Evolutionary conservation across 2,797 vertebrate genomes (phyloP).

Genomic region (Philypnodon macrostomus): DNA sequence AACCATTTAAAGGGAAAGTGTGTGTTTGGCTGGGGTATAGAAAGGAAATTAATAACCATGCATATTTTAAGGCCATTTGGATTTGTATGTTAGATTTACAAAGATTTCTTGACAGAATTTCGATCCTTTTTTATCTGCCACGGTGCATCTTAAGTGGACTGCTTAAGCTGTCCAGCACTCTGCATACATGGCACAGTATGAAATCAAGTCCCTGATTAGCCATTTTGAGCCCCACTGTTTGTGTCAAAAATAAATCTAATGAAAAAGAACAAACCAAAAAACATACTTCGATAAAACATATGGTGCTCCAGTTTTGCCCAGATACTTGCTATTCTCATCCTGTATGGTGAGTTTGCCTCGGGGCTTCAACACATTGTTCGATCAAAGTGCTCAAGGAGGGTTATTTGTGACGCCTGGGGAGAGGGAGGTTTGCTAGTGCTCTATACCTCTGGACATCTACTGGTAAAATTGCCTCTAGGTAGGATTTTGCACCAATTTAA

Average conservation of each 20-base stretch:
- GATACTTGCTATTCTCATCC: conserved; percentile 50
- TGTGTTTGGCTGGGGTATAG: no score
- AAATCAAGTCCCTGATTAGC: no score
- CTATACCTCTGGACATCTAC: conserved; percentile 53
- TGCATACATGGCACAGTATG: no score
- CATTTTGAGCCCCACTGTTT: no score
- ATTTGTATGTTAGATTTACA: neutral
- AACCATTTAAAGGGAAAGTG: no score
- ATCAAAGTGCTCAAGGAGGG: conserved; percentile 57
- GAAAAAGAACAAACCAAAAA: no score
- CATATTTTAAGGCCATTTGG: no score
- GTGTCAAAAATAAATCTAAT: conserved; percentile 37
- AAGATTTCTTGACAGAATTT: conserved; percentile 28
- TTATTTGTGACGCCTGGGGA: conserved; percentile 53
- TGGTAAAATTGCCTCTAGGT: conserved; percentile 44
- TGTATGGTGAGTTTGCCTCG: conserved; percentile 48
- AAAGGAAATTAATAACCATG: no score
- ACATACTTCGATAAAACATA: conserved; percentile 65
- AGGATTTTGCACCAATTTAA: conserved; percentile 53
- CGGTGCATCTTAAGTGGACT: conserved; percentile 40
- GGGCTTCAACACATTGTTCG: conserved; percentile 51
- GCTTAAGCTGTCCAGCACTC: no score
- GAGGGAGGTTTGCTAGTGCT: conserved; percentile 30
- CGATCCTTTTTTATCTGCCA: conserved; percentile 43
- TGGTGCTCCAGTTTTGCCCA: conserved; percentile 66